These are phyloP conservation scores for Pteropus rufus DNA, from an alignment of 2,797 vertebrate genomes.

Conservation along the genomic window DNA sequence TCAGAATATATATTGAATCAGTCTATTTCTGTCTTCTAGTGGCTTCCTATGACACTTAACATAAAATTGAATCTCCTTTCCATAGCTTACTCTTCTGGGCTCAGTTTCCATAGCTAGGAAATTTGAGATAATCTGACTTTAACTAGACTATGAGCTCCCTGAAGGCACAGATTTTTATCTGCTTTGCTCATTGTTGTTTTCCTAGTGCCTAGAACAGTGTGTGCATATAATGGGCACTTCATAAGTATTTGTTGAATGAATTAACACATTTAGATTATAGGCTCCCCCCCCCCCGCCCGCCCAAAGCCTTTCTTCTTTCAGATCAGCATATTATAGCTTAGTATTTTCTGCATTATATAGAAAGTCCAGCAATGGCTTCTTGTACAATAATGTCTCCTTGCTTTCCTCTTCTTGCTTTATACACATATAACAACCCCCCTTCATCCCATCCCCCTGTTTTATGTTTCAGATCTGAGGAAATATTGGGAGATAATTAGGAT, in stretches of 20 bases:
- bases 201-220: not conserved
- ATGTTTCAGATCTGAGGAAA: not conserved
- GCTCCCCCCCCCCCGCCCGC: no score
- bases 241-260: not conserved
- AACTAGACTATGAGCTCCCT: not conserved
- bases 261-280: not conserved
- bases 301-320: not conserved
- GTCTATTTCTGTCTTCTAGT: not conserved
- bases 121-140: not conserved
- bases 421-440: no score
- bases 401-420: not conserved
- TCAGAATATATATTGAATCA: not conserved
- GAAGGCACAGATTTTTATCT: not conserved
- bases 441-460: not conserved
- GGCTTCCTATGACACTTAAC: not conserved
- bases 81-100: not conserved
- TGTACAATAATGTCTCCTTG: not conserved
- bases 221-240: not conserved
- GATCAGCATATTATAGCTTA: not conserved
- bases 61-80: not conserved
- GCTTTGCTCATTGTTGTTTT: not conserved
- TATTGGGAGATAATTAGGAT: not conserved
- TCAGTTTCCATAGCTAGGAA: slow-evolving; percentile 7
- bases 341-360: not conserved
- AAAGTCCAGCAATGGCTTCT: not conserved